Percentiles rank a stretch among this genome's conserved stretches.
Conservation (phyloP, 2,888 invertebrate genomes). For the Glyphotaelius pellucidus region DNA sequence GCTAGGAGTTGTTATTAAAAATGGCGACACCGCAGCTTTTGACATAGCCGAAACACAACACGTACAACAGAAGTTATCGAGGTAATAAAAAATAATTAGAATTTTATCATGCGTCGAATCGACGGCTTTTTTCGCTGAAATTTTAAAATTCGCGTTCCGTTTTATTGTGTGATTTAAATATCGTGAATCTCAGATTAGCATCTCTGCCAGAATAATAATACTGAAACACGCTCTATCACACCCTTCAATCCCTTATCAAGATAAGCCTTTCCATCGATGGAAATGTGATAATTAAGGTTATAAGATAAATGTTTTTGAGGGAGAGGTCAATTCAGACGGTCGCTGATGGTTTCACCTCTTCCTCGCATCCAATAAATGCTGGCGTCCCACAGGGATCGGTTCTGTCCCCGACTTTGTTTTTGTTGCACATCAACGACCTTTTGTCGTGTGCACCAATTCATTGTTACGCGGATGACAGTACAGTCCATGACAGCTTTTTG, state of each 20-base stretch:
- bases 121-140: not conserved
- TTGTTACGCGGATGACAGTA: no score
- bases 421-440: no score
- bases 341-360: no score
- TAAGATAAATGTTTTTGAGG: no score
- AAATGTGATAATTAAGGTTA: not conserved
- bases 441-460: no score
- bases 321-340: no score
- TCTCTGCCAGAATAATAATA: not conserved
- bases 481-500: no score
- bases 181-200: not conserved
- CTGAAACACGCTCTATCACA: not conserved
- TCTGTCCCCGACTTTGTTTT: no score
- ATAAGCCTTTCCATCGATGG: not conserved
- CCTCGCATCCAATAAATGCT: no score
- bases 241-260: not conserved
- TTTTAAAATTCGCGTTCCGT: not conserved
- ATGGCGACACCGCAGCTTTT: not conserved
- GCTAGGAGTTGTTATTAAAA: not conserved
- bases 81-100: slow-evolving; percentile 39
- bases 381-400: no score
- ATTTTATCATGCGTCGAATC: slow-evolving; percentile 26
- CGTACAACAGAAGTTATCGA: not conserved
- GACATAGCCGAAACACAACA: slow-evolving; percentile 8
- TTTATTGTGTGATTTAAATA: slow-evolving; percentile 16